Evolutionary conservation across 64 coral and sea anemone species (phyloP).

Genomic region (Catalaphyllia jardinei): DNA sequence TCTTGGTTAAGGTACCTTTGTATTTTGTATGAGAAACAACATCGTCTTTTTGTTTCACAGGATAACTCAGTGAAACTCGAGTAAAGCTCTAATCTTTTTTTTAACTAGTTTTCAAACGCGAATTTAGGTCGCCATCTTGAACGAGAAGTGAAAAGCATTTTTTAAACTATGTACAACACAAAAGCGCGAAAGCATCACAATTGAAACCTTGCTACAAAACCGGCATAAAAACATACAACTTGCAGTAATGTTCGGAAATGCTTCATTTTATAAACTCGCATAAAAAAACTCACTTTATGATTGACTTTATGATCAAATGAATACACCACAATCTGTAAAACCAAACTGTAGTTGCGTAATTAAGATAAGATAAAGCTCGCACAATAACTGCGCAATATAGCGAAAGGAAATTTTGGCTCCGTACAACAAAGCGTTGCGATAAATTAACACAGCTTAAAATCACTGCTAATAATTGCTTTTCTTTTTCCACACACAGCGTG

Average conservation of each 20-base stretch:
- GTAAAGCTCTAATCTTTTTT: neutral
- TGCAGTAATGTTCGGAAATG: conserved; percentile 14
- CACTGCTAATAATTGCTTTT: conserved; percentile 23
- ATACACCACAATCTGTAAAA: conserved; percentile 16
- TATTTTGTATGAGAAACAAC: neutral
- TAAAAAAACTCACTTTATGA: conserved; percentile 16
- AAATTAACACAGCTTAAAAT: conserved; percentile 45
- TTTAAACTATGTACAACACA: neutral
- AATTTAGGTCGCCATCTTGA: neutral
- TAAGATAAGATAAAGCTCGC: neutral
- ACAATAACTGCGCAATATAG: conserved; percentile 17
- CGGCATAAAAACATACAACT: neutral
- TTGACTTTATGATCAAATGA: neutral
- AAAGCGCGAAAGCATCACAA: neutral
- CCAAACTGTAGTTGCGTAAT: neutral
- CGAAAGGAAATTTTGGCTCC: neutral
- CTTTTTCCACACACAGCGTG: conserved; percentile 17
- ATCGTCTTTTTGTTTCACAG: neutral
- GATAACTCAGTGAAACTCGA: neutral
- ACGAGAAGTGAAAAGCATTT: neutral
- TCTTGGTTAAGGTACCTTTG: neutral
- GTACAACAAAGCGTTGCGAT: conserved; percentile 29
- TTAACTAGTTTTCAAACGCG: neutral
- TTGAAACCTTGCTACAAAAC: neutral
- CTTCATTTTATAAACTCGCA: conserved; percentile 28